Conservation (phyloP, 2,113 vertebrate species). For the Myotis brandtii region DNA sequence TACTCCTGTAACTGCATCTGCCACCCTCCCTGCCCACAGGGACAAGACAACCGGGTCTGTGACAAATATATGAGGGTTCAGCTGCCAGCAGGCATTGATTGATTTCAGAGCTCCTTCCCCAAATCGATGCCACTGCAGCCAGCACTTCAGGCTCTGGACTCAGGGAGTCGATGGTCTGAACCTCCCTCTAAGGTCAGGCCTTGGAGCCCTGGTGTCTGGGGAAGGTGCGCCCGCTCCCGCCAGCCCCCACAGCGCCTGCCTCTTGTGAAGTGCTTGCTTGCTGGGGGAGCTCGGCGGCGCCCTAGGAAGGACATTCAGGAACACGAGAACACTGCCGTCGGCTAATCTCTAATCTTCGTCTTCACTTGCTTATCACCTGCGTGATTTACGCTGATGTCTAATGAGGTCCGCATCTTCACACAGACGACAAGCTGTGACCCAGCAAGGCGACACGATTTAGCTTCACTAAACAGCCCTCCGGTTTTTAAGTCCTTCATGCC, state of each 20-base stretch:
- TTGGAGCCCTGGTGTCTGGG: neutral
- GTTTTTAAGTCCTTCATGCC: slow-evolving; percentile 65
- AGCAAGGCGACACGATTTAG: slow-evolving; percentile 73
- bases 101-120: slow-evolving; percentile 8
- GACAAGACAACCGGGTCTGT: slow-evolving; percentile 76
- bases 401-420: slow-evolving; percentile 70
- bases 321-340: neutral
- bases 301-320: neutral
- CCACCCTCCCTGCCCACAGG: slow-evolving; percentile 55
- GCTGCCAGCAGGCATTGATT: slow-evolving; percentile 77
- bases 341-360: neutral
- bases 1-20: slow-evolving; percentile 61
- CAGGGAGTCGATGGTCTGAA: neutral
- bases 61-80: slow-evolving; percentile 78
- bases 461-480: slow-evolving; percentile 68
- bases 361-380: slow-evolving; percentile 54
- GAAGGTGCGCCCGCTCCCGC: neutral
- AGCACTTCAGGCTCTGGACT: neutral
- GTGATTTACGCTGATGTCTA: slow-evolving; percentile 65
- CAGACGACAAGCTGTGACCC: slow-evolving; percentile 79
- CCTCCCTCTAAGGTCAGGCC: slow-evolving; percentile 9
- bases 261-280: neutral
- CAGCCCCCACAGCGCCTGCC: neutral
- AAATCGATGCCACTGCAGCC: slow-evolving; percentile 62
- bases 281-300: neutral